Conservation (phyloP, 2,888 invertebrate genomes). For the Caenorhabditis virilis region DNA sequence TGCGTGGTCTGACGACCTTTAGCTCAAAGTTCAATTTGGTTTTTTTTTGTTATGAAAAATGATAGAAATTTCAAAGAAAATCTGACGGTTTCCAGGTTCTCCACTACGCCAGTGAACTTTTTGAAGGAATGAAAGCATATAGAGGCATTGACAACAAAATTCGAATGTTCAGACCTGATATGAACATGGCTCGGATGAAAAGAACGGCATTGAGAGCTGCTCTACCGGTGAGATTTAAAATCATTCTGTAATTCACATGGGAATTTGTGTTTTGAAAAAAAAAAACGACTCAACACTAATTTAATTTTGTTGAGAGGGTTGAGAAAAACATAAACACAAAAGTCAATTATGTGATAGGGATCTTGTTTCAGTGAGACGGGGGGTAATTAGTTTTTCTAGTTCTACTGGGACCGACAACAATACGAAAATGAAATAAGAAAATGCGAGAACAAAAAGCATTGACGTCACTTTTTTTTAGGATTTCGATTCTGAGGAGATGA, state of each 20-base stretch:
- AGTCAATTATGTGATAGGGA: no score
- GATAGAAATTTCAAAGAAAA: no score
- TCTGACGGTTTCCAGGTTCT: no score
- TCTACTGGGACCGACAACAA: no score
- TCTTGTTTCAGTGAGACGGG: no score
- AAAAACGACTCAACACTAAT: background rate
- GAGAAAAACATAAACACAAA: no score
- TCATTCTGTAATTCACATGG: background rate
- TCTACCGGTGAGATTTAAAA: conserved; percentile 75
- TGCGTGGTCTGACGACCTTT: background rate
- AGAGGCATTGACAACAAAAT: conserved; percentile 89
- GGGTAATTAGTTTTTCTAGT: no score
- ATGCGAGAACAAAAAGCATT: background rate
- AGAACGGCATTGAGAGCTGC: conserved; percentile 82
- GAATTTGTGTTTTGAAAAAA: background rate
- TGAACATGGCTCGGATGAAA: conserved; percentile 93
- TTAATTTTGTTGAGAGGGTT: background rate
- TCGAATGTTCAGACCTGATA: conserved; percentile 88
- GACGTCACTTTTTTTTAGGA: conserved; percentile 70
- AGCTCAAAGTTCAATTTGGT: no score
- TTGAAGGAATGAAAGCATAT: conserved; percentile 98
- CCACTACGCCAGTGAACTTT: conserved; percentile 76
- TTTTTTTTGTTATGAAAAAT: no score
- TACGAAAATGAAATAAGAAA: conserved; percentile 8
- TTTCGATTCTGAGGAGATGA: conserved; percentile 84